Base-by-base conservation (phyloP, 2,888 invertebrate species). In the Drosophila quinaria region DNA sequence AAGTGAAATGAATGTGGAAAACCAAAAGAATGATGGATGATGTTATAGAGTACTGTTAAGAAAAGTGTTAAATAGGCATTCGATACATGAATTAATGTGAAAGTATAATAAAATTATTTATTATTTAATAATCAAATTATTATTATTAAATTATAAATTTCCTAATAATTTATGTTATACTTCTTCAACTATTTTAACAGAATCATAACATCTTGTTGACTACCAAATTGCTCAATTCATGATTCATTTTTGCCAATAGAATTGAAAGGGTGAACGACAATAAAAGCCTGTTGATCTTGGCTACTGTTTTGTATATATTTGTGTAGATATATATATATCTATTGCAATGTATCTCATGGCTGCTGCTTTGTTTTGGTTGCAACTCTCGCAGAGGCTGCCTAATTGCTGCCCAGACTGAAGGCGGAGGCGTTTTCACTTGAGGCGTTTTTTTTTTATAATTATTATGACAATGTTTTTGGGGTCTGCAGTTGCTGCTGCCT, bases 401-500 rank as follows among this genome's bases (percentile, higher is more conserved):
- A 87, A 85, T 84, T 81, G 85, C 68, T 55, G 61, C 42, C 54
- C 65, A 67, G 65, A 60, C 63, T 62, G 68, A 39, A 62, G 77
- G 77, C 62, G 75, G 64, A 73, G 87, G 85, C 84, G 84, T 89
- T 89, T 58, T 61, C 79, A 52, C 79, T 66, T 41, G 52, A 60
- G 78, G 84, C 87, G 49, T 56, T 71, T 58, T 5, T 66, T 59
- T 61, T 66, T 59, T 61, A 87, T 84, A 84, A 89, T 85, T 89
- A 89, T 85, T 87, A 89, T 85, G 89, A 85, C 89, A 85, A 87
- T 85, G 83, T 89, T 81, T 82, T 82, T 70, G 13, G 58, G 59
- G 46, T 33, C 56, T 61, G 47, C 60, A 37, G 39, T 47, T 4
- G 47, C 25, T 29, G 47, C 35, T 63, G 54, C 49, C 31, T 50